Percentiles rank a stretch among this genome's conserved stretches.
phyloP scores from a whole-genome alignment of 2,113 vertebrate species.

The Arizona elegans region DNA sequence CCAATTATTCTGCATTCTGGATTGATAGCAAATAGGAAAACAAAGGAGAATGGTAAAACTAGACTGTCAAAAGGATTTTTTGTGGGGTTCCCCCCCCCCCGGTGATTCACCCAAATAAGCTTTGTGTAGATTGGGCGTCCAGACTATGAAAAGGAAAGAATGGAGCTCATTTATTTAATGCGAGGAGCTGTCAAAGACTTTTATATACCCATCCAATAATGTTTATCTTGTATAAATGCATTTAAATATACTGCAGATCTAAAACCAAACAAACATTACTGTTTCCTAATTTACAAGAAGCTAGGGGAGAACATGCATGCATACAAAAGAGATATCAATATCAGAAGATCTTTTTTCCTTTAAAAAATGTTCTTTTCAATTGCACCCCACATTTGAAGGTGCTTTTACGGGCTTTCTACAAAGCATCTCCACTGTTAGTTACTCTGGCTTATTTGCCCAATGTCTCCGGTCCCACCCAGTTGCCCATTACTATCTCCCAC shows the following conservation, averaged over 20 bases:
- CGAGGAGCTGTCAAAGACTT: neutral
- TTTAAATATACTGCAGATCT: neutral
- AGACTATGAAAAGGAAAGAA: neutral
- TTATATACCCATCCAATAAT: neutral
- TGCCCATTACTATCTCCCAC: neutral
- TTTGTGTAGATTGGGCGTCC: neutral
- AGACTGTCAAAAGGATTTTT: slow-evolving; percentile 67
- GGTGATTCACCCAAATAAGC: slow-evolving; percentile 62
- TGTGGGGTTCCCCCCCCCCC: slow-evolving; percentile 37
- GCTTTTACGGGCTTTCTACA: neutral
- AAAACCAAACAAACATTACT: neutral
- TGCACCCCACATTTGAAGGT: neutral
- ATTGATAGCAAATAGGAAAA: neutral
- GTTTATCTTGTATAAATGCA: neutral
- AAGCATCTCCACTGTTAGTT: neutral
- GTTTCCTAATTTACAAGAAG: neutral
- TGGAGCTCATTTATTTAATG: neutral
- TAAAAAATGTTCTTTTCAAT: neutral
- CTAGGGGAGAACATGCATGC: neutral
- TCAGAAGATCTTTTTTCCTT: neutral
- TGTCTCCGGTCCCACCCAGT: neutral
- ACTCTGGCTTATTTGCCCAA: neutral
- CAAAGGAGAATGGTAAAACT: slow-evolving; percentile 84
- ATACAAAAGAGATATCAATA: neutral
- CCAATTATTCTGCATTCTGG: neutral